Evolutionary conservation across 1,140 invertebrate species (phyloP).

Genomic region (Drosophila seguyi): DNA sequence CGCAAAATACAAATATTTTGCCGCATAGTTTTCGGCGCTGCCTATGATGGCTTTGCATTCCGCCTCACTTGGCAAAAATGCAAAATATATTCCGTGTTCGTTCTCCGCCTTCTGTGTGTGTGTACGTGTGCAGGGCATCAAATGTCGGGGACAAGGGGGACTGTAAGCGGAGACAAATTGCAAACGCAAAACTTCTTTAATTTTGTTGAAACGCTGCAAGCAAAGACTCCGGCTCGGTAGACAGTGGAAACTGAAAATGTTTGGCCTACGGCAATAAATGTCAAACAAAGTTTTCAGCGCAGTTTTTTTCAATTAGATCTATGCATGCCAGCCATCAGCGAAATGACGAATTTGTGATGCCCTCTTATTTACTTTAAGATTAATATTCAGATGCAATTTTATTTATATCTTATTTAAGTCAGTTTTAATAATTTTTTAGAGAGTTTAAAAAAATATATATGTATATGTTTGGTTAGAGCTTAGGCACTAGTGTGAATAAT

Average conservation of each 20-base stretch:
- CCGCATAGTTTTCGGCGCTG: constrained; percentile 26
- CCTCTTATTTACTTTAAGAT: neutral
- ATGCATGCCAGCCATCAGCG: neutral
- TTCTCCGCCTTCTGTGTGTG: constrained; percentile 6
- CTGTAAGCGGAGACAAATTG: constrained; percentile 60
- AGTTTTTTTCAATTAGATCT: constrained; percentile 74
- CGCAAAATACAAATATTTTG: constrained; percentile 50
- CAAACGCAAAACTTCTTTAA: constrained; percentile 78
- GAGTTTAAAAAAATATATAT: neutral
- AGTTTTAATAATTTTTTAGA: too few relatives aligned
- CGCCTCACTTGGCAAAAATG: constrained; percentile 55
- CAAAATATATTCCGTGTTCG: constrained; percentile 43
- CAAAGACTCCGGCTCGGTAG: constrained; percentile 37
- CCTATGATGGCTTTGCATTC: constrained; percentile 38
- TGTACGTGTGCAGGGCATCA: constrained; percentile 22
- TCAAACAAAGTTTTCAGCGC: constrained; percentile 66
- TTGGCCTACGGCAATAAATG: constrained; percentile 78
- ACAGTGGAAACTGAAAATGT: constrained; percentile 62
- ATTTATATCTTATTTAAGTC: neutral
- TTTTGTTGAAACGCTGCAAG: constrained; percentile 67
- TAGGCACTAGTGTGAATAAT: too few relatives aligned
- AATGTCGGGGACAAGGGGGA: constrained; percentile 19
- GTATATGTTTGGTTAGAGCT: too few relatives aligned
- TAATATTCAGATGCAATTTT: neutral
- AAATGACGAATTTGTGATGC: neutral